Conservation (phyloP, 2,888 invertebrate species). For the Cryptus armator region DNA sequence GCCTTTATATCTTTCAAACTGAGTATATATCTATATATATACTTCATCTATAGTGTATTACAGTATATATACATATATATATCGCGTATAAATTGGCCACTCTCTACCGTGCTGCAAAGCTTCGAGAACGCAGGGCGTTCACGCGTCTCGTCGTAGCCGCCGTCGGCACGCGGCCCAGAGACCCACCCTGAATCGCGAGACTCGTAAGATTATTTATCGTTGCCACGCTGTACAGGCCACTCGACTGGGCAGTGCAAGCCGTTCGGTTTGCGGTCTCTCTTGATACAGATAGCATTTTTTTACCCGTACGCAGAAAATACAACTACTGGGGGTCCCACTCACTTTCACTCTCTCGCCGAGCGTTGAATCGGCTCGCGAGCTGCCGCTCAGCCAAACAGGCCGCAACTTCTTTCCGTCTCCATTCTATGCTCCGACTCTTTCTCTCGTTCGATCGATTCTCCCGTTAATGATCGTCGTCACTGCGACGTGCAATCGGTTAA, state of each 20-base stretch:
- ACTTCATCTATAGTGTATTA: neutral
- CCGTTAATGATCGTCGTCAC: constrained; percentile 60
- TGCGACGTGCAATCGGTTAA: constrained; percentile 32
- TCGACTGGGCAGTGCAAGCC: constrained; percentile 17
- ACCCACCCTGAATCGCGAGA: constrained; percentile 52
- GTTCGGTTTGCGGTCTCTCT: constrained; percentile 42
- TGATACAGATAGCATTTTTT: constrained; percentile 60
- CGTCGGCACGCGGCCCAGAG: constrained; percentile 20
- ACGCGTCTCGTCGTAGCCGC: constrained; percentile 46
- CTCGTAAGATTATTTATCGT: constrained; percentile 56
- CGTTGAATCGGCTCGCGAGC: constrained; percentile 16
- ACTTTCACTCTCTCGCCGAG: constrained; percentile 64
- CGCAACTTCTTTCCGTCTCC: constrained; percentile 26
- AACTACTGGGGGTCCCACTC: constrained; percentile 27
- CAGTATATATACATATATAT: neutral
- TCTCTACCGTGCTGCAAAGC: constrained; percentile 12
- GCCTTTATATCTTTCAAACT: constrained; percentile 32
- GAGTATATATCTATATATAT: neutral
- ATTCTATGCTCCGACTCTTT: constrained; percentile 44
- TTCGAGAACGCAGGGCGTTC: constrained; percentile 47
- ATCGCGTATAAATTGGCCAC: constrained; percentile 35
- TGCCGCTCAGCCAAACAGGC: constrained; percentile 28
- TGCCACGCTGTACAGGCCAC: neutral
- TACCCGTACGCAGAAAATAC: constrained; percentile 56
- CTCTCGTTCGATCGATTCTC: constrained; percentile 56